Percentiles rank a stretch among this genome's conserved stretches.
Conservation (phyloP, 2,797 vertebrate species). For the Thaleichthys pacificus region DNA sequence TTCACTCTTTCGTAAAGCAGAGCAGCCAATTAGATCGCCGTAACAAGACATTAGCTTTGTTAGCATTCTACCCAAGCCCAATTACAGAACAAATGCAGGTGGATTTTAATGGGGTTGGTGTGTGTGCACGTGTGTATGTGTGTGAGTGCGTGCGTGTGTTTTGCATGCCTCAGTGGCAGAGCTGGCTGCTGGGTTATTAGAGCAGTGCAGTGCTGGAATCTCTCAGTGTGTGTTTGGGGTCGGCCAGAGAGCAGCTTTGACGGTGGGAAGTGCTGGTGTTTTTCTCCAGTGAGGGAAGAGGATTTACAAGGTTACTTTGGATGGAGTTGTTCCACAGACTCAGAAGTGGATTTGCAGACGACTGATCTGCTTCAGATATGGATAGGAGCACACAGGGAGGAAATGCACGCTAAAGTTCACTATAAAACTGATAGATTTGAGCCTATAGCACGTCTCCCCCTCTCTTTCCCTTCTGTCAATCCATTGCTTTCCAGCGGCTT, state of each 20-base stretch:
- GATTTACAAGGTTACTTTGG: not conserved
- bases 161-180: constrained; percentile 52
- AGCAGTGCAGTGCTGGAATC: constrained; percentile 40
- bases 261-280: constrained; percentile 43
- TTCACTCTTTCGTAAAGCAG: constrained; percentile 70
- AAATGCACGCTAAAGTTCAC: not conserved
- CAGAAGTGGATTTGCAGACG: not conserved
- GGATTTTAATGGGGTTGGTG: constrained; percentile 61
- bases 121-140: not conserved
- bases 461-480: constrained; percentile 70
- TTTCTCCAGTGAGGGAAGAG: constrained; percentile 26
- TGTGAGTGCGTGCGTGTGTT: constrained; percentile 24
- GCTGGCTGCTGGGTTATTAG: constrained; percentile 51
- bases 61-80: constrained; percentile 60
- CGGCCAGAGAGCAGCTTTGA: constrained; percentile 55
- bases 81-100: constrained; percentile 72
- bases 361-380: constrained; percentile 3
- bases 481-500: constrained; percentile 50
- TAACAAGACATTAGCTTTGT: constrained; percentile 70
- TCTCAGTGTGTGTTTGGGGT: constrained; percentile 29
- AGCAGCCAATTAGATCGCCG: constrained; percentile 70
- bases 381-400: not conserved
- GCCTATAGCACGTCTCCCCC: constrained; percentile 59
- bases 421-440: no score
- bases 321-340: constrained; percentile 26